phyloP scores from a whole-genome alignment of 64 coral and sea anemone species.

The Montipora capricornis region DNA sequence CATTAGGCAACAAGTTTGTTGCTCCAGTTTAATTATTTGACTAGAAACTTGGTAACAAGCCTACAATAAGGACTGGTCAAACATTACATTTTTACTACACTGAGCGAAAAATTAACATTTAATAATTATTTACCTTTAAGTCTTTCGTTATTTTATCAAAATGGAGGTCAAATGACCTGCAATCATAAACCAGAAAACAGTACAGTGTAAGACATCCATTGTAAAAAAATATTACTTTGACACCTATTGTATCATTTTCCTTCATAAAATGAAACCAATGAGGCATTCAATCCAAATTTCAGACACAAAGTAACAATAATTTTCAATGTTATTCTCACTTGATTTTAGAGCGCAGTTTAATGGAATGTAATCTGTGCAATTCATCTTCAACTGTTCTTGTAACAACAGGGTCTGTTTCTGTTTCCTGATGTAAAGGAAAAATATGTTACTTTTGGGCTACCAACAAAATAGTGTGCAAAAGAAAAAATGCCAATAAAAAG shows the following conservation, averaged over 20 bases:
- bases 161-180: slow-evolving; percentile 63
- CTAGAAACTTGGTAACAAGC: neutral
- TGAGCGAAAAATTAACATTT: neutral
- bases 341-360: slow-evolving; percentile 78
- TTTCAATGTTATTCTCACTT: slow-evolving; percentile 51
- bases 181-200: slow-evolving; percentile 1
- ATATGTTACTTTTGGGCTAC: neutral
- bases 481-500: neutral
- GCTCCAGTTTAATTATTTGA: too few species aligned
- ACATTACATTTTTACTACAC: neutral
- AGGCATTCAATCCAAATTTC: too few species aligned
- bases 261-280: too few species aligned
- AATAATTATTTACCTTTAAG: slow-evolving; percentile 66
- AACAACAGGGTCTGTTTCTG: neutral
- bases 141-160: slow-evolving; percentile 19
- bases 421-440: neutral
- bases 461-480: neutral
- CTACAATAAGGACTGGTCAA: neutral
- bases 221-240: neutral
- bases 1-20: too few species aligned
- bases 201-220: too few species aligned
- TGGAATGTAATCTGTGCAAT: slow-evolving; percentile 70
- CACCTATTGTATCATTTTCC: neutral
- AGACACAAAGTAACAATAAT: too few species aligned
- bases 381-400: slow-evolving; percentile 77